Evolutionary conservation across 2,113 vertebrate species (phyloP), one percentile per base, ranked within the genome.

Genomic region (Sinocyclocheilus anophthalmus): DNA sequence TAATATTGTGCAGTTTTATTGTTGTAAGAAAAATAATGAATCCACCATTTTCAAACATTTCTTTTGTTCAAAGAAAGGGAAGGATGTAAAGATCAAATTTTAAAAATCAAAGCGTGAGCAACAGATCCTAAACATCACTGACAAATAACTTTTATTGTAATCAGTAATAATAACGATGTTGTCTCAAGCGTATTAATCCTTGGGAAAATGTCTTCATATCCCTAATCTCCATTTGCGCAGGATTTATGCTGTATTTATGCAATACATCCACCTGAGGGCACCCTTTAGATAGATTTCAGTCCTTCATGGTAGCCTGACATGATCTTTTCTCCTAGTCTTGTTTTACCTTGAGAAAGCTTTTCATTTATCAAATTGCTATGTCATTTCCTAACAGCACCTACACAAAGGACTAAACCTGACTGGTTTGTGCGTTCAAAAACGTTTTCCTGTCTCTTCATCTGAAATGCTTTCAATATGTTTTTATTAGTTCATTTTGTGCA

Each of bases 241-340:
- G 18, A 16, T 33, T 63, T 65, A n/a, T 75, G 45, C 45, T 82
- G 78, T 20, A 84, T n/a, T 33, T 76, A 30, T 45, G 1, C 7
- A 16, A 30, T 3, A 69, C 6, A 57, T 85, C 86, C 88, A 88
- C 67, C 76, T 5, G 84, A 50, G 45, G 86, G 86, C 53, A 30
- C 59, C 63, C 22, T 24, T n/a, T 70, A 84, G 9, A 75, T 16
- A n/a, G 14, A 9, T 5, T 22, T 20, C 5, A 16, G 5, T 24
- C 13, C 14, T 11, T 11, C 20, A 42, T 81, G n/a, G 0, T 5
- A 76, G 9, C 2, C n/a, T 76, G 63, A 26, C 39, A 3, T 42
- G 22, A 53, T 9, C 4, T 39, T 26, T 18, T 24, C 11, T 24
- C 39, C 42, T n/a, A 48, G 13, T 24, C 11, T 75, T 75, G 1